phyloP scores from a whole-genome alignment of 2,888 invertebrate genomes.

The Lithophane leautieri region DNA sequence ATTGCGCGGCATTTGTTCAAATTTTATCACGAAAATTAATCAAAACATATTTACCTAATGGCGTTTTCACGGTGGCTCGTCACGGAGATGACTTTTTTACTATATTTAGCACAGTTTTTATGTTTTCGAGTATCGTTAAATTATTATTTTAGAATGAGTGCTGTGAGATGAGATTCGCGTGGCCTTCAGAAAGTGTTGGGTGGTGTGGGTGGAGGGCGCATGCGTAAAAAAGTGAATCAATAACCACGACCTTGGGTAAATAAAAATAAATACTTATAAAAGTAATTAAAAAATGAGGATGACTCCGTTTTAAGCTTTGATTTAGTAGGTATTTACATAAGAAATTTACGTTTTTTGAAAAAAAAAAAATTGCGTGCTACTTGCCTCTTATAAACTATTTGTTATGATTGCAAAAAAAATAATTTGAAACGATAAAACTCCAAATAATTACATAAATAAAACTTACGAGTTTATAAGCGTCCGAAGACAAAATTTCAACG shows the following conservation, averaged over 20 bases:
- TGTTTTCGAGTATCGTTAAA: neutral
- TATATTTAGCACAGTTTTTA: neutral
- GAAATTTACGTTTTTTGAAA: too few relatives aligned
- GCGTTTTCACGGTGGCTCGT: neutral
- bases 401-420: neutral
- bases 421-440: neutral
- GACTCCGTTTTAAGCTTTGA: neutral
- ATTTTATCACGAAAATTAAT: neutral
- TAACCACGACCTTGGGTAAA: slow-evolving; percentile 8
- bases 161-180: slow-evolving; percentile 10
- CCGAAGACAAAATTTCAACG: neutral
- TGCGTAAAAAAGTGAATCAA: slow-evolving; percentile 36
- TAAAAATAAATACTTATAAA: neutral
- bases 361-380: too few relatives aligned
- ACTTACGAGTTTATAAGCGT: slow-evolving; percentile 19
- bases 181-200: slow-evolving; percentile 16
- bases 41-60: slow-evolving; percentile 33
- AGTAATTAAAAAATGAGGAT: neutral
- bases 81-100: slow-evolving; percentile 1
- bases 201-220: slow-evolving; percentile 10
- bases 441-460: neutral
- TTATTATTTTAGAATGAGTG: slow-evolving; percentile 9
- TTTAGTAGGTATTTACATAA: too few relatives aligned
- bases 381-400: too few relatives aligned
- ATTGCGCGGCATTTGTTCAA: neutral